Evolutionary conservation across 2,113 vertebrate genomes (phyloP), one percentile per base, ranked within the genome.

Genomic region (Himantopus leucocephalus): DNA sequence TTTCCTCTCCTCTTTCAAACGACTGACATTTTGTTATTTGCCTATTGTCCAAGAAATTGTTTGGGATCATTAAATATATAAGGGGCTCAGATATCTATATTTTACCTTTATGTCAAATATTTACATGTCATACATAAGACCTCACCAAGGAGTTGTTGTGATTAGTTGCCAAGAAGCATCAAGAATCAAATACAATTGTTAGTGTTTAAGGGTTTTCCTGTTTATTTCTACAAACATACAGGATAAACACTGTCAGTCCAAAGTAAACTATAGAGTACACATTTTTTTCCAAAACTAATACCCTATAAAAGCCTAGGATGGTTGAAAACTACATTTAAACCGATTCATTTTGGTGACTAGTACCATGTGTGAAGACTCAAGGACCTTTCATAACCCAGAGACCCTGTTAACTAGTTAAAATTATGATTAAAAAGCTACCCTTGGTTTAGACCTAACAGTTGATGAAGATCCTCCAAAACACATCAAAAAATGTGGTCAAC

Each of bases 221-320:
- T 98, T 98, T 98, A 98, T 98, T 98, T 98, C 98, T 98, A 92
- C 92, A 98, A 98, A 98, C 96, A 96, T 20, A 68, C 64, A 96
- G 97, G 89, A 97, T 98, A 98, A 99, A 98, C 97, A 98, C 94
- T 98, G 98, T 98, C 98, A 98, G 83, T 78, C 96, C 96, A 98
- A 98, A 98, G 98, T 98, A 98, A 99, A 98, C 97, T 95, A 78
- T 18, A 35, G 66, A 95, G 77, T 94, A 94, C 92, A 96, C 94
- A 92, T 97, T 97, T 95, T 97, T 98, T 98, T 96, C 82, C 82
- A 92, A 96, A 97, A 98, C 63, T 94, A 97, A 97, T 97, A 92
- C 85, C 62, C 85, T 94, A 53, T 53, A 97, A 98, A 97, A 94
- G 58, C 96, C 74, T 81, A 90, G 70, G 55, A 93, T 92, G 95